phyloP scores from a whole-genome alignment of 2,888 invertebrate genomes.

The Ochropleura leucogaster region DNA sequence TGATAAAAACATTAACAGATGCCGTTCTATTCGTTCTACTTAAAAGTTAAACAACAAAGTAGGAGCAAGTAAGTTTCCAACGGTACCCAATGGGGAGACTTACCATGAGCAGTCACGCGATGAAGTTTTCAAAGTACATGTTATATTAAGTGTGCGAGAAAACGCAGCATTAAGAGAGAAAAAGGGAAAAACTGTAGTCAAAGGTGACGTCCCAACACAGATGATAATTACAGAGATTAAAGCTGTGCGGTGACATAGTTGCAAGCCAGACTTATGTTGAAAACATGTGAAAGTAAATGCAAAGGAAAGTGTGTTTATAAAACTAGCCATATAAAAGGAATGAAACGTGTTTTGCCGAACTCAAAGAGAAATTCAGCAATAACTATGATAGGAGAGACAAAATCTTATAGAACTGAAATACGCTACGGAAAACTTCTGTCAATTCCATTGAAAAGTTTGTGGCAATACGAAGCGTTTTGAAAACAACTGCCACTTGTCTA shows the following conservation, averaged over 20 bases:
- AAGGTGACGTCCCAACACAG: conserved; percentile 23
- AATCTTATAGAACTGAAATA: too few relatives aligned
- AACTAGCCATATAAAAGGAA: not conserved
- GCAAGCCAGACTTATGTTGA: not conserved
- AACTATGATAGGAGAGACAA: not conserved
- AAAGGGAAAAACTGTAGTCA: conserved; percentile 31
- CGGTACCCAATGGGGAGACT: conserved; percentile 29
- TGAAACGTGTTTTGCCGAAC: not conserved
- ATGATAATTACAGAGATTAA: conserved; percentile 57
- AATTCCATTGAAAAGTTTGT: not conserved
- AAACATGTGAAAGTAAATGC: conserved; percentile 12
- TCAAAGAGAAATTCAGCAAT: not conserved
- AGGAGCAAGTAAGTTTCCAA: conserved; percentile 16
- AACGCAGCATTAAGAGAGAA: conserved; percentile 27
- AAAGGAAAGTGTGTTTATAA: not conserved
- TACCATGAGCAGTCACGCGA: conserved; percentile 54
- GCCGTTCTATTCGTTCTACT: conserved; percentile 15
- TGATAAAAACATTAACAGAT: conserved; percentile 18
- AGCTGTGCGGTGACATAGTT: conserved; percentile 30
- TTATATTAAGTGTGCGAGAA: conserved; percentile 29
- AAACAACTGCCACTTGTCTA: not conserved
- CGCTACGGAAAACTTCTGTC: not conserved
- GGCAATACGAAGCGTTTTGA: not conserved
- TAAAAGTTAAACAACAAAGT: conserved; percentile 36
- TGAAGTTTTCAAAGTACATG: conserved; percentile 21